These are phyloP conservation scores for Vireo altiloquus DNA, from an alignment of 2,113 vertebrate genomes.

Conservation along the genomic window DNA sequence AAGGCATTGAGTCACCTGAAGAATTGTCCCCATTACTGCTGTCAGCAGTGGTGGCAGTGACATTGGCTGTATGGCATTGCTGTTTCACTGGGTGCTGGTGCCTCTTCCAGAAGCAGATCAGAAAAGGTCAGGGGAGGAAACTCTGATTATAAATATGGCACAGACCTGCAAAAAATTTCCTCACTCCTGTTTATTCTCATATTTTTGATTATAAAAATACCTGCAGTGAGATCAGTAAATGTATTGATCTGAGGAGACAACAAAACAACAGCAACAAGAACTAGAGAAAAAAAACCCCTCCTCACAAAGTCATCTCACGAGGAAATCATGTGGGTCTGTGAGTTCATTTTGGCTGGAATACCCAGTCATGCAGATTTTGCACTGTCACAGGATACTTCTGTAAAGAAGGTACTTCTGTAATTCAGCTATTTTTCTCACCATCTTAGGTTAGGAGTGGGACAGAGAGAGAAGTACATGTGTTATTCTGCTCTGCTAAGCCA, in stretches of 20 bases:
- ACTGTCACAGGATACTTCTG: slow-evolving; percentile 32
- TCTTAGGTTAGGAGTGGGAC: not conserved
- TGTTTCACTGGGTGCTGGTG: fast-evolving
- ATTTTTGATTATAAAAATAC: not conserved
- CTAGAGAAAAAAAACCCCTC: not conserved
- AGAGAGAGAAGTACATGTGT: slow-evolving; percentile 13
- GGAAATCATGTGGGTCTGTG: slow-evolving; percentile 25
- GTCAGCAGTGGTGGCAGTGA: not conserved
- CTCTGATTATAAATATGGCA: not conserved
- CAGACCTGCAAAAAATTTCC: not conserved
- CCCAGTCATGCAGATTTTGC: not conserved
- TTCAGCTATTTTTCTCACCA: slow-evolving; percentile 45
- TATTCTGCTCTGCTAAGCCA: slow-evolving; percentile 45
- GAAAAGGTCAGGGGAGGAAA: not conserved
- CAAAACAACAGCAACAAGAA: not conserved
- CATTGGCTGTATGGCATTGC: not conserved
- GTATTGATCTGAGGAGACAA: not conserved
- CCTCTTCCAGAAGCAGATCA: not conserved
- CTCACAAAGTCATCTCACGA: not conserved
- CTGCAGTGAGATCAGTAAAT: not conserved
- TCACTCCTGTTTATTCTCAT: not conserved
- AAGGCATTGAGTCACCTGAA: not conserved
- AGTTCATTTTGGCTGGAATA: slow-evolving; percentile 29
- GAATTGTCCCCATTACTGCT: not conserved
- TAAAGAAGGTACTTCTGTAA: slow-evolving; percentile 49